Percentiles rank a stretch among this genome's conserved stretches.
Conservation (phyloP, 2,113 vertebrate genomes). For the Cichladusa arquata region DNA sequence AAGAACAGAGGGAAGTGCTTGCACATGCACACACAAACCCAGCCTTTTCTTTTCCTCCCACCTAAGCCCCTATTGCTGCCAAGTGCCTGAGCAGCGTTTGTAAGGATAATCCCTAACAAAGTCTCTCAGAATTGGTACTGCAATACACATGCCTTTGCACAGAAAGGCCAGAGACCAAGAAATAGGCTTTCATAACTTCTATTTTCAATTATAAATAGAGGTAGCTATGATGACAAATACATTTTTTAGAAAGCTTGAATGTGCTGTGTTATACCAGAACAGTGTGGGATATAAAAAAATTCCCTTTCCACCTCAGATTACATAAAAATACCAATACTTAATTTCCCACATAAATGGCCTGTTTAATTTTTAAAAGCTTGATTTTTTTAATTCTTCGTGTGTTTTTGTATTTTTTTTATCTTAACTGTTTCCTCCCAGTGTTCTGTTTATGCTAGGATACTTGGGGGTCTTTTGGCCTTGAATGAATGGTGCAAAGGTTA, state of each 20-base stretch:
- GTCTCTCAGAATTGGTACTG: background rate
- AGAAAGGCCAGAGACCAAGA: background rate
- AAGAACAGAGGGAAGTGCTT: background rate
- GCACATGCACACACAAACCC: background rate
- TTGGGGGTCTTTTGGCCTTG: background rate
- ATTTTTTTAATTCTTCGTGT: background rate
- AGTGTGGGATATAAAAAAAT: background rate
- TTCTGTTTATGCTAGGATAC: background rate
- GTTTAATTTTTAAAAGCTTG: background rate
- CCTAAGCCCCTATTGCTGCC: background rate
- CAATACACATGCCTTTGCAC: background rate
- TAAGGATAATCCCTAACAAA: background rate
- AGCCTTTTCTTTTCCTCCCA: background rate
- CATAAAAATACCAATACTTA: background rate
- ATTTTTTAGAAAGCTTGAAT: background rate
- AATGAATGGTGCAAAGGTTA: background rate
- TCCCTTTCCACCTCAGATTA: background rate
- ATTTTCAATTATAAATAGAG: background rate
- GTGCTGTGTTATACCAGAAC: background rate
- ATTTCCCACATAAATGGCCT: background rate
- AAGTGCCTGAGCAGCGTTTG: background rate
- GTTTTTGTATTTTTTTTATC: background rate
- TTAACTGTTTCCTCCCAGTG: background rate
- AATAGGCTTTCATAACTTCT: background rate
- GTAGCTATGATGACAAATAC: background rate